Evolutionary conservation across 2,797 vertebrate species (phyloP), one percentile per base, ranked within the genome.

Genomic region (Acanthornis magna): DNA sequence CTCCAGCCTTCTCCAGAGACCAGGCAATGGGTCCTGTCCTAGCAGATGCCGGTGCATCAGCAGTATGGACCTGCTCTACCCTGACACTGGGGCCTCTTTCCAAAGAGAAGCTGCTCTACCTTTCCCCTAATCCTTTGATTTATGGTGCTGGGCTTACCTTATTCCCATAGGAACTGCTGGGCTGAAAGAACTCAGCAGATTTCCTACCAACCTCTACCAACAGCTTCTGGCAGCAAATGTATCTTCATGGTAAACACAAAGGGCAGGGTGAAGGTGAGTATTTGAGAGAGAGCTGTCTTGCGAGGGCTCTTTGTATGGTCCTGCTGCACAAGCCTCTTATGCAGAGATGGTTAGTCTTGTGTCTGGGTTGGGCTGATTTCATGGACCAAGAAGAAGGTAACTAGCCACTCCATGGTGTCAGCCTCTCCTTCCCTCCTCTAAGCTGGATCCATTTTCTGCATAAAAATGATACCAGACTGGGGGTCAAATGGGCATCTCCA

Each of bases 321-420:
- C 68, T 74, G 45, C 26, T 47, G 22, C 27, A 16, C 0, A 0
- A 86, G 23, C 26, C 10, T 71, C 77, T 78, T 62, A 13, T 1
- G 2, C 7, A 45, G 62, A 34, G 61, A 21, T 45, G 29, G 1
- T 55, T 83, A 20, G 25, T 73, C 43, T 20, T 0, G 0, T 58
- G 21, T 73, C 36, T 79, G 48, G 22, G 45, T 48, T 70, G 48
- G 34, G 18, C 53, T 78, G 55, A 51, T 75, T 80, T 42, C 34
- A 20, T 1, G 29, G 43, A 9, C 15, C 30, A 47, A 65, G 80
- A 43, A 89, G 70, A 16, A 61, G 26, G 22, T 21, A 65, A 77
- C 26, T 13, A 29, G 19, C 9, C 30, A 22, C 8, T 62, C 13
- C 10, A 1, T 12, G 38, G 23, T 54, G 66, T 54, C 57, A 61